These are phyloP conservation scores for Oreochromis spilurus DNA, from an alignment of 2,113 vertebrate species.

Conservation along the genomic window DNA sequence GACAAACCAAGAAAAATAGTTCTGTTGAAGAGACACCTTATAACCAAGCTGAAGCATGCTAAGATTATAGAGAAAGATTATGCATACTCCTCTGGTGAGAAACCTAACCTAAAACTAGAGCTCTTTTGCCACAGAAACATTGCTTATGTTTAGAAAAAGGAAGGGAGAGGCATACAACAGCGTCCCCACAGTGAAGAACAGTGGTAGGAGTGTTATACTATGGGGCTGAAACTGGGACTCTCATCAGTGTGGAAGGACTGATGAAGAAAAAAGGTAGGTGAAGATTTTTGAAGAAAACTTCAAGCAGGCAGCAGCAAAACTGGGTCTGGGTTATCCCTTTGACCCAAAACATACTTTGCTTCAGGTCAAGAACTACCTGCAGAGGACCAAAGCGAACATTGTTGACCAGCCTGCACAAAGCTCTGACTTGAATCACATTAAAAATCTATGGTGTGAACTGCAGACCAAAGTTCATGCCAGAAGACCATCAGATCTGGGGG, in stretches of 20 bases:
- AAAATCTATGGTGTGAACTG: neutral
- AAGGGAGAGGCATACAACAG: neutral
- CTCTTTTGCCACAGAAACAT: neutral
- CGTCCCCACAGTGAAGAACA: neutral
- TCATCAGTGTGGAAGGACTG: neutral
- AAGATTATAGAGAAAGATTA: neutral
- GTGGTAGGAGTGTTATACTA: neutral
- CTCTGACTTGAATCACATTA: neutral
- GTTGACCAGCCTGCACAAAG: neutral
- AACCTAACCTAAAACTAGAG: neutral
- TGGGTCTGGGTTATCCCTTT: neutral
- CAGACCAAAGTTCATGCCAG: fast-evolving
- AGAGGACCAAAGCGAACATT: neutral
- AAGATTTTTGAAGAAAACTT: neutral
- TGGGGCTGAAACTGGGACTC: neutral
- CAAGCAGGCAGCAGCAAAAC: neutral
- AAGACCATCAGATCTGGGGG: neutral
- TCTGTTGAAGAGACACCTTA: neutral
- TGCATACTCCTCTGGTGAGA: neutral
- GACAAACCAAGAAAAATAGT: neutral
- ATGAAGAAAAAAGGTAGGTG: neutral
- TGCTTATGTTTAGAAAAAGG: neutral
- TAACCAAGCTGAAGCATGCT: neutral
- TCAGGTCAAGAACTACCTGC: neutral
- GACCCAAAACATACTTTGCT: neutral